Evolutionary conservation across 2,888 invertebrate genomes (phyloP).

Genomic region (Drosophila meridiana): DNA sequence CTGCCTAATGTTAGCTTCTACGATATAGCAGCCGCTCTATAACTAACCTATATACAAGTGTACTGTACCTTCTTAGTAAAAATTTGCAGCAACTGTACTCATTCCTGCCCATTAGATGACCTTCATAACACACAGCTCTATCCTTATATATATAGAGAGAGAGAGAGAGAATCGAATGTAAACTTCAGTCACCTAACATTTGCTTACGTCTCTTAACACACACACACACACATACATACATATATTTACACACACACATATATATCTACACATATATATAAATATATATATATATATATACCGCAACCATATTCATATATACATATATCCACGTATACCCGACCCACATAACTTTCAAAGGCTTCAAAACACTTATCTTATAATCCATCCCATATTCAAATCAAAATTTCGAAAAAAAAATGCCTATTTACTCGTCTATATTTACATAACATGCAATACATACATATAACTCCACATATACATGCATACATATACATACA

Average conservation of each 20-base stretch:
- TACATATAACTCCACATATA: conserved; percentile 24
- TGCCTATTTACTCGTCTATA: conserved; percentile 73
- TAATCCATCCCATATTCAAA: conserved; percentile 50
- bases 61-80: conserved; percentile 76
- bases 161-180: conserved; percentile 17
- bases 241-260: conserved; percentile 22
- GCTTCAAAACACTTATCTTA: conserved; percentile 61
- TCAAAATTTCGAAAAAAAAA: conserved; percentile 49
- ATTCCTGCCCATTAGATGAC: conserved; percentile 77
- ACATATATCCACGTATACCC: conserved; percentile 38
- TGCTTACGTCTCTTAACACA: conserved; percentile 63
- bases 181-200: conserved; percentile 29
- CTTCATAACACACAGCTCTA: conserved; percentile 55
- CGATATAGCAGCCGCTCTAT: conserved; percentile 59
- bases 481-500: conserved; percentile 20
- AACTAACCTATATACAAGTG: conserved; percentile 65
- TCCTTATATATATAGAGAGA: conserved; percentile 24
- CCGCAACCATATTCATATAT: conserved; percentile 28
- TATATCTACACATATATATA: conserved; percentile 24
- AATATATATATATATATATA: conserved; percentile 18
- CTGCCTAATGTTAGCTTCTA: conserved; percentile 62
- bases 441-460: conserved; percentile 44
- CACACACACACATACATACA: conserved; percentile 19
- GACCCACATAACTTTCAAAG: conserved; percentile 47
- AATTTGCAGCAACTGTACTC: conserved; percentile 77